Evolutionary conservation across 2,797 vertebrate species (phyloP).

Genomic region (Lepidocolaptes lacrymiger): DNA sequence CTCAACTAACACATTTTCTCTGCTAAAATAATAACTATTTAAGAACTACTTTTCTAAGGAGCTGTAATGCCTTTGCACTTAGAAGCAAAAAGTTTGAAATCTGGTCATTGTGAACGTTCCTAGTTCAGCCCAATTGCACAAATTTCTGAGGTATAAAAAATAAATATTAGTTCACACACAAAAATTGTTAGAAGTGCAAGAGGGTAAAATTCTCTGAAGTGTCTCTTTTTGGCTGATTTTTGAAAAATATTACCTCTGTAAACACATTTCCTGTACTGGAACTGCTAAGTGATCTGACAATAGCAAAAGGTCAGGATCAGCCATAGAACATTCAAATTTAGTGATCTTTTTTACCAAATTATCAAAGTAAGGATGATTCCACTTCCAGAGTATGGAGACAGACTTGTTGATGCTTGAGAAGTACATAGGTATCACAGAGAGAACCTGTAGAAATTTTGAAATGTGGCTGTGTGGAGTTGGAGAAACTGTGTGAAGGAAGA

Average conservation of each 20-base stretch:
- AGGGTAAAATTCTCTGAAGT: background rate
- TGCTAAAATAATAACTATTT: background rate
- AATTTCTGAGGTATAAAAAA: background rate
- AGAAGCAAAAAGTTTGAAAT: background rate
- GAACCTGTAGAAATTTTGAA: background rate
- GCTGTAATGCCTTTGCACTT: background rate
- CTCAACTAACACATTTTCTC: background rate
- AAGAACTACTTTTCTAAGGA: background rate
- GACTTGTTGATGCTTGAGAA: background rate
- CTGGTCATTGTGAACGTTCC: background rate
- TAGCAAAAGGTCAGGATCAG: background rate
- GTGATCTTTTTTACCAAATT: background rate
- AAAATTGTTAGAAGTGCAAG: background rate
- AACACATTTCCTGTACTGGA: background rate
- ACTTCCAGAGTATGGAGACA: background rate
- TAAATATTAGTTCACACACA: background rate
- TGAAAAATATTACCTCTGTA: background rate
- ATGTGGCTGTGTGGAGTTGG: background rate
- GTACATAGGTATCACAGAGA: background rate
- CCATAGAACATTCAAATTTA: background rate
- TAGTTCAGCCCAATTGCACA: background rate
- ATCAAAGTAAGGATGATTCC: background rate
- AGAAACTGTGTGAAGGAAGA: background rate
- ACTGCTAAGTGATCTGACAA: background rate
- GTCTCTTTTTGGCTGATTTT: background rate